phyloP scores from a whole-genome alignment of 1,140 invertebrate species.

The Conus betulinus region DNA sequence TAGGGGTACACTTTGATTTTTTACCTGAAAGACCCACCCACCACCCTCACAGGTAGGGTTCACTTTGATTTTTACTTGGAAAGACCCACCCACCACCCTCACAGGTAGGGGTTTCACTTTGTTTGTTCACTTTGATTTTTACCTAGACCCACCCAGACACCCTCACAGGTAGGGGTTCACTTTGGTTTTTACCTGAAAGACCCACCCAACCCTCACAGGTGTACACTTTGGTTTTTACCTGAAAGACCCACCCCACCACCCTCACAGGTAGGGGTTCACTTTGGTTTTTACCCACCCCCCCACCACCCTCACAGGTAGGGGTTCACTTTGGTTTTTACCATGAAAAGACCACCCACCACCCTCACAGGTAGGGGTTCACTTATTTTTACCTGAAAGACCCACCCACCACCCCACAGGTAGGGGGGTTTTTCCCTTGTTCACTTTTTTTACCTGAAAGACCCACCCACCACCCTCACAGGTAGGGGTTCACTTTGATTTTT shows the following conservation, averaged over 20 bases:
- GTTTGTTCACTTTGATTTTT: slow-evolving; percentile 53
- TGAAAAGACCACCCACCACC: slow-evolving; percentile 69
- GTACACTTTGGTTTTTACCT: slow-evolving; percentile 49
- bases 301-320: slow-evolving; percentile 55
- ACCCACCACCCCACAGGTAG: slow-evolving; percentile 54
- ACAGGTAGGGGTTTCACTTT: slow-evolving; percentile 48
- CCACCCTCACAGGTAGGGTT: background rate
- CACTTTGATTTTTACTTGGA: too few relatives aligned
- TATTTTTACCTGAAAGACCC: background rate
- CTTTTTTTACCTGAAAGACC: slow-evolving; percentile 71
- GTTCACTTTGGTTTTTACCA: slow-evolving; percentile 59
- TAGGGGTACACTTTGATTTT: slow-evolving; percentile 28
- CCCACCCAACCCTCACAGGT: slow-evolving; percentile 57
- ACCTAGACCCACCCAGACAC: slow-evolving; percentile 56
- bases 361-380: slow-evolving; percentile 52
- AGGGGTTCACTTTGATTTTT: background rate
- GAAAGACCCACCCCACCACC: slow-evolving; percentile 65
- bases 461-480: background rate
- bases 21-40: slow-evolving; percentile 72
- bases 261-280: slow-evolving; percentile 51
- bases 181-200: slow-evolving; percentile 54
- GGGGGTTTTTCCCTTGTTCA: too few relatives aligned
- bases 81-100: slow-evolving; percentile 40
- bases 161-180: slow-evolving; percentile 51
- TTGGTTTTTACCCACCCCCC: slow-evolving; percentile 58